phyloP scores from a whole-genome alignment of 2,888 invertebrate species.

The Marronus borbonicus region DNA sequence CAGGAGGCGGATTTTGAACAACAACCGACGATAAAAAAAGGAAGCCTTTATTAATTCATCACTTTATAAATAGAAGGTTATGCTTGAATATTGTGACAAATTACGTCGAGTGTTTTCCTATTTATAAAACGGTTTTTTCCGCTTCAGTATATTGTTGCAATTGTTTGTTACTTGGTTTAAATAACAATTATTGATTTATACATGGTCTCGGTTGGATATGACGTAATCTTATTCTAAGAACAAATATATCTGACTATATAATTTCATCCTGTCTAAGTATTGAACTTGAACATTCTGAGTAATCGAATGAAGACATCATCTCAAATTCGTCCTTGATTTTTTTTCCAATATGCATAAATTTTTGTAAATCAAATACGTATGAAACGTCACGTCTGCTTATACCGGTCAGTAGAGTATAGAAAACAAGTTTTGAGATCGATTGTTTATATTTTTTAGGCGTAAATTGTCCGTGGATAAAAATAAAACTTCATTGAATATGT shows the following conservation, averaged over 20 bases:
- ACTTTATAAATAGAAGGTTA: background rate
- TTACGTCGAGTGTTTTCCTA: background rate
- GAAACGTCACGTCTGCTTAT: too few relatives aligned
- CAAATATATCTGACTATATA: background rate
- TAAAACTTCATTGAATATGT: slow-evolving; percentile 9
- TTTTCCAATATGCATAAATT: background rate
- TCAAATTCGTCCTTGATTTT: slow-evolving; percentile 8
- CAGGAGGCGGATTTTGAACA: too few relatives aligned
- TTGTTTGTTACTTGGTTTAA: slow-evolving; percentile 1
- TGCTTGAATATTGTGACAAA: background rate
- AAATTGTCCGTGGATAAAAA: background rate
- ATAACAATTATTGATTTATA: background rate
- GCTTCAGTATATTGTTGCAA: too few relatives aligned
- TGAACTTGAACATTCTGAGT: background rate
- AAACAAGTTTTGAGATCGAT: background rate
- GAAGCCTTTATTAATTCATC: too few relatives aligned
- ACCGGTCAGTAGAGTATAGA: background rate
- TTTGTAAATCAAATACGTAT: background rate
- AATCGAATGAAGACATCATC: background rate
- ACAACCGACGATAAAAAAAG: too few relatives aligned
- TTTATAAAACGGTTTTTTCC: too few relatives aligned
- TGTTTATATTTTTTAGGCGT: slow-evolving; percentile 13
- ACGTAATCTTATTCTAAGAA: background rate
- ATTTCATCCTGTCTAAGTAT: background rate
- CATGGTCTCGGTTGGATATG: background rate